Base-by-base conservation (phyloP, 2,888 invertebrate genomes). In the Congeria kusceri region DNA sequence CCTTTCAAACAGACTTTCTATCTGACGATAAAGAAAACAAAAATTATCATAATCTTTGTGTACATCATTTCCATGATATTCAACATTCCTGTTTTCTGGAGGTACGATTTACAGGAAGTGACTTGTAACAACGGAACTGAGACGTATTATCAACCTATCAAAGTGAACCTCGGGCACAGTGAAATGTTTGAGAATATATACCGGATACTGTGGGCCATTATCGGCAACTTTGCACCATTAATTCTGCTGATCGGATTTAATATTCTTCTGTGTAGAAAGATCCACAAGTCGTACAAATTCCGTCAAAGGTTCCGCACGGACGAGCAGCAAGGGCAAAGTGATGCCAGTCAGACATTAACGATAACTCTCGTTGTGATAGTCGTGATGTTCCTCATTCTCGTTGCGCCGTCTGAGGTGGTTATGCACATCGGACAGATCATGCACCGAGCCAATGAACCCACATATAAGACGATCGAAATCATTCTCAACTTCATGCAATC, bases 401-500 rank as follows among this genome's bases (percentile, higher is more conserved):
- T 92, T 23, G 90, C 92, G 18, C 92, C 92, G 5, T 91, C 90
- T 0, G 92, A 92, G 77, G 89, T 91, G 47, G 87, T 91, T 13
- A 86, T 88, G 73, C 89, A 89, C 72, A 83, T 90, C 15, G 83
- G 86, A 4, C 80, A 86, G 56, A 78, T 89, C 46, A 85, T 83
- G 61, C 86, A 87, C 68, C 85, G 78, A n/a, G 85, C 83, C n/a
- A 85, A 84, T 65, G 85, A 84, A 61, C 89, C 91, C 66, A 76
- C 86, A 1, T 88, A 87, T 63, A 90, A 89, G 78, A 89, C 90
- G 0, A 92, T 90, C 18, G 89, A 90, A 67, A 87, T 86, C 20
- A 85, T 96, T 63, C 96, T 96, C 71, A 96, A 96, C 93, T 94
- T 96, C 44, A 94, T 96, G 91, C 96, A 96, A 94, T 94, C 96